Base-by-base conservation (phyloP, 2,888 invertebrate genomes). In the Endotricha flammealis region DNA sequence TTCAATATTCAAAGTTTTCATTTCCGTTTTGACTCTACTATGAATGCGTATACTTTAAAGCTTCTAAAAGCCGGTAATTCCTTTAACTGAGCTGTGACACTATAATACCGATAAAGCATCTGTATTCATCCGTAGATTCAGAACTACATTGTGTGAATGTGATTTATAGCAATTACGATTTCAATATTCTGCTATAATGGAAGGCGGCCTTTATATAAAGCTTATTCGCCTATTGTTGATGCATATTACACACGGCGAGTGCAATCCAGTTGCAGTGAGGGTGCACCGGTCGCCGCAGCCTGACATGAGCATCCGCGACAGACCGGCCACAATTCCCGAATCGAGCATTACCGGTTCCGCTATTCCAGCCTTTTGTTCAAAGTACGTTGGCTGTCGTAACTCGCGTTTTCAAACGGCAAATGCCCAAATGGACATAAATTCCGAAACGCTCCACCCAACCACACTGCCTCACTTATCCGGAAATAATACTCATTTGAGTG, bases 361-460 rank as follows among this genome's bases (percentile, higher is more conserved):
- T 57, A 61, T 64, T 68, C 57, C 62, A 66, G 72, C 66, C 75
- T 75, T 77, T 78, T 77, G 75, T 77, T 65, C 61, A 50, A 53
- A 50, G 48, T 32, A 48, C 55, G 46, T 56, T 49, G 49, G 47
- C 54, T 59, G 51, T 56, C 68, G 69, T 67, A 70, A 67, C 59
- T 64, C 56, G 64, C 62, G 64, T 63, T 70, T 66, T 61, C 61
- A 66, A 69, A 67, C 69, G 61, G 64, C 64, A 65, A 79, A 74
- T 71, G 67, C 61, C 62, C 65, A 75, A 79, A 74, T 71, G 67
- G 62, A 63, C 65, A 75, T 77, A 70, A 68, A 77, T 72, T 65
- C 57, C 50, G 57, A 55, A 64, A 51, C 48, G 44, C 53, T 57
- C 49, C 51, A 45, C 50, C 51, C 52, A 47, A 52, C 50, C 54